These are phyloP conservation scores for Lampris incognitus DNA, from an alignment of 2,113 vertebrate species.

Conservation along the genomic window DNA sequence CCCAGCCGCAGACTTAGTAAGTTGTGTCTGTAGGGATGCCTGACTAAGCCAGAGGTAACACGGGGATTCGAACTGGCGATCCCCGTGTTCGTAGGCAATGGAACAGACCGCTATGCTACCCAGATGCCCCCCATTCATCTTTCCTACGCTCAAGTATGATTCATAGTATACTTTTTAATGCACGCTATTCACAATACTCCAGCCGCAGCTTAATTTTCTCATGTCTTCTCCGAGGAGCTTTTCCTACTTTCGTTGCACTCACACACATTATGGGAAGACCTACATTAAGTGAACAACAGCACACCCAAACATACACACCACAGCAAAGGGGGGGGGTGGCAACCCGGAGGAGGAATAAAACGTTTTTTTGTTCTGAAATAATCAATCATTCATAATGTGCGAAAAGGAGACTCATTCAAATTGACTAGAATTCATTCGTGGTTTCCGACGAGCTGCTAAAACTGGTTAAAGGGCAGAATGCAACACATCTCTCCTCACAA, in stretches of 20 bases:
- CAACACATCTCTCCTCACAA: conserved; percentile 7
- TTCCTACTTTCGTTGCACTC: conserved; percentile 1
- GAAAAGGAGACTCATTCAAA: conserved; percentile 58
- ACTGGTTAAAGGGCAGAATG: conserved; percentile 18
- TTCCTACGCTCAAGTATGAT: no score
- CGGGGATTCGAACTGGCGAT: no score
- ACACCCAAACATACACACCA: conserved; percentile 21
- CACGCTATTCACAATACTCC: conserved; percentile 50
- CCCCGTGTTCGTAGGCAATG: no score
- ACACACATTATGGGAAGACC: conserved; percentile 22
- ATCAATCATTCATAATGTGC: conserved; percentile 34
- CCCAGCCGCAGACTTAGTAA: no score
- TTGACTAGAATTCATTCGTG: conserved; percentile 53
- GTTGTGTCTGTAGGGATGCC: no score
- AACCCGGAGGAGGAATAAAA: conserved; percentile 27
- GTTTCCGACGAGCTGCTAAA: conserved; percentile 24
- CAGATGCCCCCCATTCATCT: background rate
- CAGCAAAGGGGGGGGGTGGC: conserved; percentile 7
- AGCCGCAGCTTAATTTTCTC: conserved; percentile 38
- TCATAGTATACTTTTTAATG: conserved; percentile 49
- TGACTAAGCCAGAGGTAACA: no score
- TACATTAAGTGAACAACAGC: conserved; percentile 4
- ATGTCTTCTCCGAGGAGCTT: conserved; percentile 8
- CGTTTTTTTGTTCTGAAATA: conserved; percentile 27
- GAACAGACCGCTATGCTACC: no score